These are phyloP conservation scores for Leptinotarsa defecta DNA, from an alignment of 1,140 invertebrate species.

Conservation along the genomic window DNA sequence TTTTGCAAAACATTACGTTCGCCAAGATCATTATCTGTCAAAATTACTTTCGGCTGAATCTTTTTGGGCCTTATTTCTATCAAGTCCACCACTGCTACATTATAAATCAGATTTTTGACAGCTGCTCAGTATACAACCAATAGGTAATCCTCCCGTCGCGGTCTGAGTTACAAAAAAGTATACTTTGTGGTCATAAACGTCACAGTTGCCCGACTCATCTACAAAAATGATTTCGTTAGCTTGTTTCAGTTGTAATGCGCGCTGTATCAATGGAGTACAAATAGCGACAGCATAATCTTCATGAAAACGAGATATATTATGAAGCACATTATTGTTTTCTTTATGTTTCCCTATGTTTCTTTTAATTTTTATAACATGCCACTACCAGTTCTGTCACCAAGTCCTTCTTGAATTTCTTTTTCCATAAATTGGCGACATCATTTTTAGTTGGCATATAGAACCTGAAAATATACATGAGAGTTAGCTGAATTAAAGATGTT, in stretches of 20 bases:
- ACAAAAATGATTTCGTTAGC: constrained; percentile 31
- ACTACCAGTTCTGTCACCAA: too few relatives aligned
- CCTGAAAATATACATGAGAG: too few relatives aligned
- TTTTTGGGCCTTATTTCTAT: not conserved
- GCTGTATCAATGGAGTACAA: not conserved
- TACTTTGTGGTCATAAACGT: constrained; percentile 35
- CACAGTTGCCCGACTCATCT: constrained; percentile 31
- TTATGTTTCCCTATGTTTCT: not conserved
- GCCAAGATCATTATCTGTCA: not conserved
- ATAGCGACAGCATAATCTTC: not conserved
- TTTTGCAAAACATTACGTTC: not conserved
- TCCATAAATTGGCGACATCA: too few relatives aligned
- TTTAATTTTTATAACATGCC: too few relatives aligned
- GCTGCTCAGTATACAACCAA: constrained; percentile 24
- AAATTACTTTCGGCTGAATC: not conserved
- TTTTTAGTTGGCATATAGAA: too few relatives aligned
- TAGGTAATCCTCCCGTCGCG: constrained; percentile 25
- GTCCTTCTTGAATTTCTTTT: too few relatives aligned
- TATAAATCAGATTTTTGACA: constrained; percentile 15
- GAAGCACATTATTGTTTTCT: not conserved
- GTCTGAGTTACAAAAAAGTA: constrained; percentile 34
- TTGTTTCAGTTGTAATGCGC: not conserved
- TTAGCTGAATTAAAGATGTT: too few relatives aligned
- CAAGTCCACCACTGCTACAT: not conserved
- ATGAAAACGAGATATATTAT: not conserved